Evolutionary conservation across 2,888 invertebrate species (phyloP), one percentile per base, ranked within the genome.

Genomic region (Pollenia amentaria): DNA sequence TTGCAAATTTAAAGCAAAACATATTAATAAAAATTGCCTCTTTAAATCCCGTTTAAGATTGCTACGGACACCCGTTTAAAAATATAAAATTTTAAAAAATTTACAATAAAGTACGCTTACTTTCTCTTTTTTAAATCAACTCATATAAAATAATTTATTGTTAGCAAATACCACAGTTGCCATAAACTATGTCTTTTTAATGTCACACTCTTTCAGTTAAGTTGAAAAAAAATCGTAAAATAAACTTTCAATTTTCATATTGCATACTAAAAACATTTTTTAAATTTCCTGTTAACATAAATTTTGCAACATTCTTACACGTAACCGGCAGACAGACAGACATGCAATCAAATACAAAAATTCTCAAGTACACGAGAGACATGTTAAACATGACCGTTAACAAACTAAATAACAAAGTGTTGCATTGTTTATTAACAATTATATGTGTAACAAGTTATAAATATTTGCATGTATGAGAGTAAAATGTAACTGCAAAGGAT

Each of bases 331-430:
- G 10, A 73, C 60, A 48, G 12, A 14, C 51, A 40, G 42, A 65
- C 76, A 44, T 44, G 29, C 51, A 42, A 51, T 2, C 21, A 29
- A 1, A 29, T 3, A 72, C 29, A 40, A 0, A 29, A 46, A 64
- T 10, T 10, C n/a, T 64, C 38, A 18, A 44, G 18, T 46, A 16
- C 38, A 14, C 29, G 8, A 11, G 44, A 75, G 21, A 53, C 72
- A 42, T 87, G 83, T 79, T 76, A 14, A 84, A 87, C 83, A 87
- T 46, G 76, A 80, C 72, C 83, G 83, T 80, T 87, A 87, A 80
- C 83, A 79, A 80, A 77, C 86, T 72, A 65, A 84, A 72, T 73
- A 87, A 83, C 79, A 83, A 86, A 80, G 72, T 84, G 76, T 83
- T 79, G 55, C 55, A 65, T 83, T 70, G 72, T 87, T 86, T 86